Base-by-base conservation (phyloP, 2,797 vertebrate genomes). In the Hylomyscus alleni region DNA sequence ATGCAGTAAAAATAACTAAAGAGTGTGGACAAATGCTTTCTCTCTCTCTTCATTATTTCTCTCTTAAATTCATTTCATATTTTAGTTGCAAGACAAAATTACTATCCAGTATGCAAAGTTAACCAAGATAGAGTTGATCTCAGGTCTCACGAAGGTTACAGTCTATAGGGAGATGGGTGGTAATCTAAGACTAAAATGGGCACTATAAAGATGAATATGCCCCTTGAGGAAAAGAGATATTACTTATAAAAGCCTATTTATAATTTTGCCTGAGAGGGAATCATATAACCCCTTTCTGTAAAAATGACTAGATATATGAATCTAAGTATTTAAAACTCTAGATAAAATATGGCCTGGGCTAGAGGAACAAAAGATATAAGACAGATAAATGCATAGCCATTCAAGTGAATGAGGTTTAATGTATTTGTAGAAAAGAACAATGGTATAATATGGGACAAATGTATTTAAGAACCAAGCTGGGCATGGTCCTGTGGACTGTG, bases 71-170 rank as follows among this genome's bases (percentile, higher is more conserved):
- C 22, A 7, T 77, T 92, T 80, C 20, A 91, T 50, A 37, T 90
- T 19, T 92, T 95, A 75, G 37, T 94, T 97, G 20, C 31, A 93
- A 90, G 2, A 96, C 9, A 97, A 88, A 2, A 47, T 82, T 5
- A 6, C 62, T 95, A 22, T 13, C 3, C 40, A 80, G 62, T 78
- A 86, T 4, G 26, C 24, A 84, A 83, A 9, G 1, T 73, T 87
- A 88, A 60, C 8, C 20, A 78, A 92, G 20, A 81, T 31, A 95
- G 15, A 80, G 34, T 17, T 17, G 14, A 5, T 86, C 44, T 94
- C 88, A 69, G 37, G 62, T 77, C 88, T 86, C 72, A 40, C 72
- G 11, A 93, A 88, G 14, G 56, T 22, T 87, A 47, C 58, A 62
- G 19, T 47, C 34, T 54, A 2, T 15, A 72, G 37, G 13, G n/a